Evolutionary conservation across 2,888 invertebrate genomes (phyloP), one percentile per base, ranked within the genome.

Genomic region (Phyllotreta striolata): DNA sequence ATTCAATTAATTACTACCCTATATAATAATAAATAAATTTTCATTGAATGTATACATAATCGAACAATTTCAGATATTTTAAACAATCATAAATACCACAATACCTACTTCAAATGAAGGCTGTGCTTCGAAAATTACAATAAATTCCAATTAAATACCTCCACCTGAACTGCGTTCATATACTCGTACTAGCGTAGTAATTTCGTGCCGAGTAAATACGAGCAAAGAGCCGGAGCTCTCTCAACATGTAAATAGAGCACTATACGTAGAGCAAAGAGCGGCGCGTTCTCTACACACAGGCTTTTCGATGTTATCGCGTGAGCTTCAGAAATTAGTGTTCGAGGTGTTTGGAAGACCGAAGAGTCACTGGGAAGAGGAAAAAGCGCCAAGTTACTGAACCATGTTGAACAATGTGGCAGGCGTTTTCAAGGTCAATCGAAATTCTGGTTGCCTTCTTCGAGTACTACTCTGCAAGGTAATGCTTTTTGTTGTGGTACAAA

Each of bases 361-460:
- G 44, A 10, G 46, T 55, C 60, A n/a, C 52, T 38, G 49, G 35
- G 37, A 35, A 49, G n/a, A 49, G 49, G 52, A 38, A 52, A 24
- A 13, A 39, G 13, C 38, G 46, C 34, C 1, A 4, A 37, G 58
- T 65, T 47, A 46, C 13, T 69, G 66, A 70, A 66, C 57, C 66
- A 70, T 68, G 69, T 60, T 59, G 69, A 66, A 83, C 71, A 73
- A 91, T 92, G 91, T 91, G 91, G 91, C 89, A 90, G 72, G 89
- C 91, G 67, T 90, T 92, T 85, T 88, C 91, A 72, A 87, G 91
- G 78, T 91, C 91, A 67, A 86, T 91, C 80, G 91, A 92, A 84
- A 90, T 91, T 78, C 85, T 91, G 78, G 91, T 91, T 69, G 91
- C 91, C 58, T 90, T 91, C 85, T 90, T 92, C 86, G 91, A 92